Evolutionary conservation across 2,888 invertebrate species (phyloP), one percentile per base, ranked within the genome.

Genomic region (Drosophila phalerata): DNA sequence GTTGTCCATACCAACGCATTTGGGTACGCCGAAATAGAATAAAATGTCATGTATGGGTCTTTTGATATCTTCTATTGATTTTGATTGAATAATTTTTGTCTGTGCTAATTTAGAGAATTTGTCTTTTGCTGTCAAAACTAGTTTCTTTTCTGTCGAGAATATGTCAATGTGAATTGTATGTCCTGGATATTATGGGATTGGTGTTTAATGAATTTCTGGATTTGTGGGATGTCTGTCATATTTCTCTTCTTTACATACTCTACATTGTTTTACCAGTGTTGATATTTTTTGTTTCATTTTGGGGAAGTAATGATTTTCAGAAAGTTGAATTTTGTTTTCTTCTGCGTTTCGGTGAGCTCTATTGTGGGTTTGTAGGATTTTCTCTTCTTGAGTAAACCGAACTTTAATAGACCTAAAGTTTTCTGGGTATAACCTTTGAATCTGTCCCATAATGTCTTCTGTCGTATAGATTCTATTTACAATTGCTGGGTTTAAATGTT

Each of bases 201-300:
- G 63, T 8, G 67, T 74, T 58, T 68, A 38, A 30, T 32, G 19
- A n/a, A 71, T 6, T 34, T 53, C 42, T 25, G 71, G 69, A 8
- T 73, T 73, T 17, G 69, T 52, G 3, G 65, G 68, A 11, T 72
- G 71, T 10, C 77, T 66, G 19, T 75, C 69, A 15, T 73, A 77
- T 64, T 75, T 75, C 15, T 34, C 48, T 53, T 56, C 49, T 25
- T 62, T 75, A 28, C 77, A 81, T 8, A 71, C 30, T 11, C 47
- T n/a, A 17, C 69, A 76, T 40, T 69, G 52, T 45, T 73, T 75
- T 19, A 65, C 38, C 30, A 71, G 9, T 10, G 17, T 53, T 37
- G 15, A 48, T 17, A 67, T 67, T 64, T 61, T 53, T 30, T 30
- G 32, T 15, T 61, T 56, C 53, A 73, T 74, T 58, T 48, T 57